These are phyloP conservation scores for Tragelaphus imberbis DNA, from an alignment of 2,113 vertebrate genomes.

Conservation along the genomic window DNA sequence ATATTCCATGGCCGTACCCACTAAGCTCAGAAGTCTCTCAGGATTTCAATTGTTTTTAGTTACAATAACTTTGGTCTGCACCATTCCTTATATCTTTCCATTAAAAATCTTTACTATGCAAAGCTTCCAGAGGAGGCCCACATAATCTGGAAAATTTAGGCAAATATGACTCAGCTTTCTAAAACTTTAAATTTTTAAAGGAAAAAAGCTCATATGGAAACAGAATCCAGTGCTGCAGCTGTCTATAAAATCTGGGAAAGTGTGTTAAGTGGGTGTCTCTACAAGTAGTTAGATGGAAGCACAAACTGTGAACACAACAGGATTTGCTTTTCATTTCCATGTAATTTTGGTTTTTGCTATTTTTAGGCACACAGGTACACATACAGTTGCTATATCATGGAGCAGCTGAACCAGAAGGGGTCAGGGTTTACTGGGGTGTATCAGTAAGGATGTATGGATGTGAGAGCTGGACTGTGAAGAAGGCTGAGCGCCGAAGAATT, in stretches of 20 bases:
- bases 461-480: too few relatives aligned
- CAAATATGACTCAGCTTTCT: constrained; percentile 17
- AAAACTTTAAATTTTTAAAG: constrained; percentile 43
- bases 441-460: neutral
- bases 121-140: neutral
- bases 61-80: neutral
- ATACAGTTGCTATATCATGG: neutral
- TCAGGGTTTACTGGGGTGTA: neutral
- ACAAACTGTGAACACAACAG: constrained; percentile 37
- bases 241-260: constrained; percentile 23
- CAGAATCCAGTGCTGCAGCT: constrained; percentile 6
- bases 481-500: too few relatives aligned
- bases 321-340: neutral
- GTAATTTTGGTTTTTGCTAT: neutral
- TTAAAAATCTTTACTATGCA: neutral
- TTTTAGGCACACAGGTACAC: neutral
- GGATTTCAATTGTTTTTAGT: neutral
- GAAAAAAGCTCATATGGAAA: neutral
- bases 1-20: neutral
- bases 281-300: constrained; percentile 22
- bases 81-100: neutral
- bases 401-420: neutral
- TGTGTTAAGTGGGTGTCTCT: constrained; percentile 25
- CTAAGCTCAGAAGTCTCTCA: neutral
- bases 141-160: neutral